Base-by-base conservation (phyloP, 2,888 invertebrate species). In the Agonum fuliginosum region DNA sequence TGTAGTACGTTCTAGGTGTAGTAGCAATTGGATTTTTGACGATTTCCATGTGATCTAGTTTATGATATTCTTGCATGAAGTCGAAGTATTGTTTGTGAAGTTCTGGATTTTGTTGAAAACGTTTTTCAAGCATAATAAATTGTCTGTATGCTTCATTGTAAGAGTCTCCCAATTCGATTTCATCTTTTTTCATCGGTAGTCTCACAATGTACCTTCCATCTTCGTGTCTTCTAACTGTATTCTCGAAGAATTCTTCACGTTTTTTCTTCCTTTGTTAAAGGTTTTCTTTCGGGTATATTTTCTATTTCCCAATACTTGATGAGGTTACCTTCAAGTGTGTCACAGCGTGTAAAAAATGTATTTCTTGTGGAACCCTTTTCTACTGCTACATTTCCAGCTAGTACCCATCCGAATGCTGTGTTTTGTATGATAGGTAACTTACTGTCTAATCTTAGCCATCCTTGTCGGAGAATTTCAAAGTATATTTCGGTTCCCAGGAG, bases 181-280 rank as follows among this genome's bases (percentile, higher is more conserved):
- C 8, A 8, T 30, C 30, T 30, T 30, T 8, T 6, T 6, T 46
- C 46, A 46, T 3, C 3, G 46, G 46, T 46, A 46, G 3, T 46
- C 17, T 46, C n/a, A 46, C 46, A 4, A 46, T n/a, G n/a, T 46
- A 46, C n/a, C 46, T n/a, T 14, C 67, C 67, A 14, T n/a, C 12
- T 1, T 12, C 10, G 37, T 37, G 30, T 67, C 67, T 67, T 30
- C 5, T 37, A 37, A 34, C 30, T 5, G 67, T 67, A 14, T 14
- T 17, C 22, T 8, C 0, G 30, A 67, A 67, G n/a, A 17, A 0
- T 17, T 67, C 27, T 41, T 67, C 67, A 20, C 67, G 37, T 67
- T 20, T 34, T 17, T 1, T 67, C 37, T 30, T 37, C 37, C 6
- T 37, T 20, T 17, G 37, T 67, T 17, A 67, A 12, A n/a, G 6